Evolutionary conservation across 2,888 invertebrate species (phyloP).

Genomic region (Punctoribates punctum): DNA sequence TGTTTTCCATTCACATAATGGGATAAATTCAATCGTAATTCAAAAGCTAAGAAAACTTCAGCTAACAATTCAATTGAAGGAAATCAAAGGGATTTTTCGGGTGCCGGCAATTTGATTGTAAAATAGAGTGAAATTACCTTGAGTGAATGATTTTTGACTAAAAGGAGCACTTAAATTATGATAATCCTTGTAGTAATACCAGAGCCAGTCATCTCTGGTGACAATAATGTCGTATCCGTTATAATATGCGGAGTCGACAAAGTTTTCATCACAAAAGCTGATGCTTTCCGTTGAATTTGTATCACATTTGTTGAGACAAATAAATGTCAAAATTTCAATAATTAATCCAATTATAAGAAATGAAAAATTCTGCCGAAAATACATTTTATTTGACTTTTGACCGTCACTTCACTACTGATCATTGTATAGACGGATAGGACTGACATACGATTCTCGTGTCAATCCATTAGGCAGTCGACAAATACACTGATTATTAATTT

Average conservation of each 20-base stretch:
- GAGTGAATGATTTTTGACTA: slow-evolving; percentile 41
- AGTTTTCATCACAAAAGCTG: slow-evolving; percentile 39
- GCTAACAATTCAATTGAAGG: not conserved
- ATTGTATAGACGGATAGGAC: not conserved
- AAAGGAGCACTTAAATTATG: slow-evolving; percentile 34
- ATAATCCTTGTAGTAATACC: slow-evolving; percentile 42
- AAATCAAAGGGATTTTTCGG: not conserved
- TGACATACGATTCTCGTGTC: no score
- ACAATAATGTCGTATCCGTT: slow-evolving; percentile 42
- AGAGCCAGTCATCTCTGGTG: slow-evolving; percentile 37
- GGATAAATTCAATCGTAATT: no score
- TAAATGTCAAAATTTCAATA: not conserved
- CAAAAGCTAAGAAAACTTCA: no score
- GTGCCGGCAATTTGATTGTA: not conserved
- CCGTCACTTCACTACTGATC: not conserved
- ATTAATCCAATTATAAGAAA: not conserved
- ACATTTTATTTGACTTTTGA: not conserved
- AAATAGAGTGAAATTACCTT: slow-evolving; percentile 25
- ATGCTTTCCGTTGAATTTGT: not conserved
- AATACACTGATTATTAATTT: no score
- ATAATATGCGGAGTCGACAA: slow-evolving; percentile 40
- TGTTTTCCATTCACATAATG: no score
- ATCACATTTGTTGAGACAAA: not conserved
- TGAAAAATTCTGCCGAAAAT: not conserved
- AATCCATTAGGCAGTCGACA: no score